These are phyloP conservation scores for Acropora yongei DNA, from an alignment of 64 coral and sea anemone genomes.

Conservation along the genomic window DNA sequence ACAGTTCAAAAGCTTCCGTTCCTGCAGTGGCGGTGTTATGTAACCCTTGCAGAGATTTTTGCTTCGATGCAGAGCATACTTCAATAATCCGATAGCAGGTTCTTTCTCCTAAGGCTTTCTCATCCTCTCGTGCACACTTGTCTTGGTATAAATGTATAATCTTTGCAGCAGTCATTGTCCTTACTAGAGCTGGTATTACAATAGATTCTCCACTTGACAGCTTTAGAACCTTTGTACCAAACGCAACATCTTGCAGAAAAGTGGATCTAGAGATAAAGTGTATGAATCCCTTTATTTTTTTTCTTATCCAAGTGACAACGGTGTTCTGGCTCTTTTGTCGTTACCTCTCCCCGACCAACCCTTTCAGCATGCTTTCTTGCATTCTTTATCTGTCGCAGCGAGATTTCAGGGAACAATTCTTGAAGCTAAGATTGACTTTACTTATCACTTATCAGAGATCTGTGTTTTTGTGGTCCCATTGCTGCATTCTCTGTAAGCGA, in stretches of 20 bases:
- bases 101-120: neutral
- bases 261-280: constrained; percentile 36
- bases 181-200: constrained; percentile 24
- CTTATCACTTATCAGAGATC: constrained; percentile 46
- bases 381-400: constrained; percentile 20
- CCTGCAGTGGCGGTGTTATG: constrained; percentile 35
- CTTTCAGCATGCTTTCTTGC: constrained; percentile 14
- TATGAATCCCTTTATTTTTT: constrained; percentile 28
- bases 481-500: neutral
- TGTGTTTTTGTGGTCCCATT: constrained; percentile 28
- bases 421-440: constrained; percentile 10
- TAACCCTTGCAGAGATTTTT: constrained; percentile 51
- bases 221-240: constrained; percentile 31
- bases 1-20: constrained; percentile 14
- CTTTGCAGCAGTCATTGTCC: constrained; percentile 15
- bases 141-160: neutral
- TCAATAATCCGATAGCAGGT: constrained; percentile 30
- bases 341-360: neutral
- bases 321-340: neutral
- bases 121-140: neutral
- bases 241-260: constrained; percentile 41
- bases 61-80: constrained; percentile 51
- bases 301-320: constrained; percentile 22
- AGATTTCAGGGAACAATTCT: constrained; percentile 21
- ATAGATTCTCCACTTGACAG: neutral